These are phyloP conservation scores for Epizoanthus illoricatus DNA, from an alignment of 92 coral and sea anemone genomes.

Conservation along the genomic window DNA sequence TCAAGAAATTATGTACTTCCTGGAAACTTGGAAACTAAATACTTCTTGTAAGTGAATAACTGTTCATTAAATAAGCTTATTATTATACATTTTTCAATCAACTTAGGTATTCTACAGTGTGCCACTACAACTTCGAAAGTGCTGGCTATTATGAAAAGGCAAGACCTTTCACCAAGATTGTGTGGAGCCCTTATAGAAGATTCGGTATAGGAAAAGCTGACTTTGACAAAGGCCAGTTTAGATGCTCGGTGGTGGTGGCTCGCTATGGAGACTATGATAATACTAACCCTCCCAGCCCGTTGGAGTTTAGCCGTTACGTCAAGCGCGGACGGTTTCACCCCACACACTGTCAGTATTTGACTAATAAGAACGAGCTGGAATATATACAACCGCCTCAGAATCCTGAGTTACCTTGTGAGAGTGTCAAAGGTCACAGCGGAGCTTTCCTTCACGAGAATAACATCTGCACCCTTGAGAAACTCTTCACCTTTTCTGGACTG, in stretches of 20 bases:
- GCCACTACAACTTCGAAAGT: slow-evolving; percentile 72
- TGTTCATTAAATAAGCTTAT: too few species aligned
- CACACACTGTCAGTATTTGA: slow-evolving; percentile 24
- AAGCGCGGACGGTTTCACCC: slow-evolving; percentile 35
- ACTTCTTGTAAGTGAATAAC: too few species aligned
- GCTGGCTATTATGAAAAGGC: slow-evolving; percentile 24
- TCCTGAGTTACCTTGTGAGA: slow-evolving; percentile 15
- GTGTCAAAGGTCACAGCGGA: slow-evolving; percentile 23
- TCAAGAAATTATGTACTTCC: too few species aligned
- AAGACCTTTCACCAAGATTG: slow-evolving; percentile 66
- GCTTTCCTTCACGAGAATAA: slow-evolving; percentile 26
- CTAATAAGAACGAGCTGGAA: slow-evolving; percentile 8
- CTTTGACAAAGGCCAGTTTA: slow-evolving; percentile 50
- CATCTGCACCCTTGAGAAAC: slow-evolving; percentile 61
- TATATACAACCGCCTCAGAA: slow-evolving; percentile 21
- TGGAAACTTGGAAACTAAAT: too few species aligned
- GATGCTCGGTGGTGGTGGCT: slow-evolving; percentile 86
- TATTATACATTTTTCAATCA: too few species aligned
- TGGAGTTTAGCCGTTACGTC: slow-evolving; percentile 30
- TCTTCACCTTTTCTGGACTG: slow-evolving; percentile 75
- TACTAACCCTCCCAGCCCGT: background rate
- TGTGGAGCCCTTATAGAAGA: slow-evolving; percentile 76
- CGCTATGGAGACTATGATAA: slow-evolving; percentile 57
- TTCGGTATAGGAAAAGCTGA: slow-evolving; percentile 90
- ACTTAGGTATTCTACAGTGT: slow-evolving; percentile 84